Base-by-base conservation (phyloP, 2,888 invertebrate species). In the Cinara cedri region DNA sequence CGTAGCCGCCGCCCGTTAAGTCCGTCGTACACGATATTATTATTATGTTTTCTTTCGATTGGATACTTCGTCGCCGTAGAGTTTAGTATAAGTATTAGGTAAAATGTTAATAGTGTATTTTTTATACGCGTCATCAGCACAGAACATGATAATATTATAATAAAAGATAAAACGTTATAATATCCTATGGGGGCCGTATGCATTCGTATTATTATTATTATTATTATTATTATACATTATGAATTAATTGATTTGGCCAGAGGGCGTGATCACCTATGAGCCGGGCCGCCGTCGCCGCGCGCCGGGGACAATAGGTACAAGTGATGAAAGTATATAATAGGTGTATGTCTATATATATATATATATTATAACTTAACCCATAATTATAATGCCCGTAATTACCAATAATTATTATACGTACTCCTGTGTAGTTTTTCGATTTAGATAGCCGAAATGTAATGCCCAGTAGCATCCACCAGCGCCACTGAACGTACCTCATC, bases 311-410 rank as follows among this genome's bases (percentile, higher is more conserved):
- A 72, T 46, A 60, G 34, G n/a, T n/a, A n/a, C 6, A 34, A 34
- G 72, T 72, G 57, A 72, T 72, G 72, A 72, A 72, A 72, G 46
- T 60, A 60, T 57, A 13, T 60, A 44, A 19, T n/a, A n/a, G n/a
- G n/a, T n/a, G n/a, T n/a, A n/a, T n/a, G n/a, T n/a, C n/a, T n/a
- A n/a, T n/a, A n/a, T n/a, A n/a, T n/a, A n/a, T n/a, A n/a, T n/a
- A n/a, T n/a, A n/a, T n/a, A n/a, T n/a, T n/a, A n/a, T n/a, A n/a
- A n/a, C 71, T n/a, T 57, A 44, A 19, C 44, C 72, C 19, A 46
- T 72, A 72, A 72, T 72, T 72, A 72, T 46, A 46, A 72, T 60
- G 72, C 24, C 72, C 44, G 72, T 72, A 72, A 72, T 72, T 72
- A 24, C 57, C 60, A 60, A 72, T 72, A 72, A 72, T 72, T 72